Conservation (phyloP, 2,113 vertebrate species). For the Acanthisitta chloris region DNA sequence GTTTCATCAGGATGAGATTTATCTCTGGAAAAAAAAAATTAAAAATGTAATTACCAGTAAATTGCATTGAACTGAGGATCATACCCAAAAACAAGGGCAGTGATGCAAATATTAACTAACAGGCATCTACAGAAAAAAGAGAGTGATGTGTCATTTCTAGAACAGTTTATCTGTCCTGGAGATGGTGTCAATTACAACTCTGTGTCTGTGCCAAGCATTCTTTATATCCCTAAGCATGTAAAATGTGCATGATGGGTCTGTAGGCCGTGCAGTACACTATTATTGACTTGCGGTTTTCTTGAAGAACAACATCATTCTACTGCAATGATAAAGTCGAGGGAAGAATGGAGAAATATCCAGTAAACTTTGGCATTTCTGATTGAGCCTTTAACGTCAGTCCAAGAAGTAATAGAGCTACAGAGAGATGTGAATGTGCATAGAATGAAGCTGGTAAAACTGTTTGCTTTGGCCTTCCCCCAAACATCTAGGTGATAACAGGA, state of each 20-base stretch:
- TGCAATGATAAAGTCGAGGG: background rate
- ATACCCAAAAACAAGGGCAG: background rate
- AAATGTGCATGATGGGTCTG: background rate
- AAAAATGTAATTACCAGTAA: background rate
- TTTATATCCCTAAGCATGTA: background rate
- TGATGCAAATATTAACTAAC: background rate
- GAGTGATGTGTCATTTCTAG: background rate
- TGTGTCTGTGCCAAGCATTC: background rate
- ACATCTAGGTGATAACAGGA: background rate
- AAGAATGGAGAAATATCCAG: background rate
- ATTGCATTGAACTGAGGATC: background rate
- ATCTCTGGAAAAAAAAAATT: background rate
- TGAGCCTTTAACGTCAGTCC: background rate
- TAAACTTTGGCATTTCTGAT: background rate
- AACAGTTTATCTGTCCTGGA: background rate
- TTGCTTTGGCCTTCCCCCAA: constrained; percentile 21
- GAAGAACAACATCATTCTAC: background rate
- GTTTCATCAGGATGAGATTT: background rate
- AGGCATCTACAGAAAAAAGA: background rate
- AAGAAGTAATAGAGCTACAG: background rate
- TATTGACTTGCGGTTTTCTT: background rate
- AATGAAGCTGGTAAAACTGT: background rate
- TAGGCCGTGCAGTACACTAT: background rate
- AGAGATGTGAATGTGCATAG: background rate
- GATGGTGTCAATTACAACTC: background rate